phyloP scores from a whole-genome alignment of 2,113 vertebrate species.

The Ahaetulla prasina region DNA sequence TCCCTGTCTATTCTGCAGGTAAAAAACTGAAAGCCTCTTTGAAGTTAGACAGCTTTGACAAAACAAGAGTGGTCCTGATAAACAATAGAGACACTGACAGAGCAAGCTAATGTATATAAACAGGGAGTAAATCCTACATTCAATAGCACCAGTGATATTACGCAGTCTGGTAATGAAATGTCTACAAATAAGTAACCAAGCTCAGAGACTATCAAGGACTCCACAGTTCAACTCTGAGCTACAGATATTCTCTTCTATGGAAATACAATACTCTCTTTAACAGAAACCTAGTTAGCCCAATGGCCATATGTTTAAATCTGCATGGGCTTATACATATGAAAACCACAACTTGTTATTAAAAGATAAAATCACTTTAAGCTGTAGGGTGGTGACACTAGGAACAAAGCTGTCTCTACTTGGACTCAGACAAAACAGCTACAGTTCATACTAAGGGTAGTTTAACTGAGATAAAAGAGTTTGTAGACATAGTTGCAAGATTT shows the following conservation, averaged over 20 bases:
- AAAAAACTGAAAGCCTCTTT: not conserved
- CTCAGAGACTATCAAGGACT: not conserved
- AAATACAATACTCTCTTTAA: conserved; percentile 22
- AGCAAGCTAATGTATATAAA: not conserved
- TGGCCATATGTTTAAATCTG: conserved; percentile 20
- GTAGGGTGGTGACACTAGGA: not conserved
- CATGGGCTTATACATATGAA: conserved; percentile 9
- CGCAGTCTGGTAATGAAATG: not conserved
- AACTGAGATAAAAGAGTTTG: conserved; percentile 33
- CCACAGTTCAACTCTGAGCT: not conserved
- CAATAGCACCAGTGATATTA: not conserved
- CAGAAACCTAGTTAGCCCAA: conserved; percentile 19
- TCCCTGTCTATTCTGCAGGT: not conserved
- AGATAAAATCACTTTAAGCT: conserved; percentile 41
- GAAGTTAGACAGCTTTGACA: conserved; percentile 23
- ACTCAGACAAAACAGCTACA: conserved; percentile 45
- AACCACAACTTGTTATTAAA: not conserved
- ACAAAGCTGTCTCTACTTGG: conserved; percentile 3
- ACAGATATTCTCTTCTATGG: not conserved
- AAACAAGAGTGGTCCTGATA: not conserved
- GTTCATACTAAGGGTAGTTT: conserved; percentile 14
- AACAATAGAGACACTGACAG: not conserved
- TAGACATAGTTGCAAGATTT: conserved; percentile 26
- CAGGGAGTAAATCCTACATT: not conserved
- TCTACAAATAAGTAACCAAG: not conserved